phyloP scores from a whole-genome alignment of 1,140 invertebrate genomes.

The Procambarus clarkii region DNA sequence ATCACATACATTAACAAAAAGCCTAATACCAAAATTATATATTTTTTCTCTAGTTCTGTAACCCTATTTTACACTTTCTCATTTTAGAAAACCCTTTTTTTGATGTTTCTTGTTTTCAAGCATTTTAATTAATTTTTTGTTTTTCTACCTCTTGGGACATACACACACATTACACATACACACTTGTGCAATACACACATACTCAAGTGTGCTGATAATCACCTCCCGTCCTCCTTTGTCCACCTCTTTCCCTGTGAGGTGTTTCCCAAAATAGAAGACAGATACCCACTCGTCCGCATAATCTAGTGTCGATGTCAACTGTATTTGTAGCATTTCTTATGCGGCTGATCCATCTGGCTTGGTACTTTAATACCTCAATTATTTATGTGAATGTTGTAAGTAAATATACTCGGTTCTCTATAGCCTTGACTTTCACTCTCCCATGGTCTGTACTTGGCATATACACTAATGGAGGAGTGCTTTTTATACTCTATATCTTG shows the following conservation, averaged over 20 bases:
- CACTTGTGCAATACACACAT: slow-evolving; percentile 1
- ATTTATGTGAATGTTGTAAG: slow-evolving; percentile 67
- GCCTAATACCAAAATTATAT: no score
- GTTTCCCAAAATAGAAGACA: slow-evolving; percentile 17
- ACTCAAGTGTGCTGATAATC: neutral
- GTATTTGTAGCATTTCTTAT: slow-evolving; percentile 62
- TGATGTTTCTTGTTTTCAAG: neutral
- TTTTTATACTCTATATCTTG: no score
- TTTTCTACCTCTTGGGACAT: neutral
- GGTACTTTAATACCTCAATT: slow-evolving; percentile 66
- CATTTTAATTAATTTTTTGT: neutral
- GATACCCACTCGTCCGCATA: slow-evolving; percentile 21
- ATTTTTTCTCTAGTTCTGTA: neutral
- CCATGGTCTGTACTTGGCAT: neutral
- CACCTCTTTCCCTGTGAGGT: slow-evolving; percentile 13
- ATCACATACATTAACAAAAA: no score
- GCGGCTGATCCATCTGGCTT: slow-evolving; percentile 63
- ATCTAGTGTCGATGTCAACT: slow-evolving; percentile 47
- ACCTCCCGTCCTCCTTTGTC: slow-evolving; percentile 26
- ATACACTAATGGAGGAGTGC: no score
- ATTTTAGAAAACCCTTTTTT: neutral
- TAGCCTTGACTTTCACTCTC: slow-evolving; percentile 2
- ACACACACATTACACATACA: neutral
- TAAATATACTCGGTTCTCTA: slow-evolving; percentile 62
- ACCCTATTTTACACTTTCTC: neutral